Evolutionary conservation across 1,140 invertebrate species (phyloP).

Genomic region (Drosophila sp.): DNA sequence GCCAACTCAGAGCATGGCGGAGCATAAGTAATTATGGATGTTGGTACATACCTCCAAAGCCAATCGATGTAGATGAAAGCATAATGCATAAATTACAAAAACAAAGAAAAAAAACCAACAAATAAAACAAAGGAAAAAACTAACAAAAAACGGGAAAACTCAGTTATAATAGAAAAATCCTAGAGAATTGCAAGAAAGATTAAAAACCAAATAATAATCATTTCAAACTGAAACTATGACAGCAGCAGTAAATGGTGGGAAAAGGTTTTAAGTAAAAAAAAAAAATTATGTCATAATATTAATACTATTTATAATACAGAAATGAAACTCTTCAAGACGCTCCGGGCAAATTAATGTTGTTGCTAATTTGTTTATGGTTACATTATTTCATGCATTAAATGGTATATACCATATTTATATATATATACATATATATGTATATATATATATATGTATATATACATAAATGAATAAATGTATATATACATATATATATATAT

Average conservation of each 20-base stretch:
- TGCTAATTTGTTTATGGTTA: conserved; percentile 83
- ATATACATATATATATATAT: conserved; percentile 12
- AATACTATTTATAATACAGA: conserved; percentile 39
- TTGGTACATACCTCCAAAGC: conserved; percentile 52
- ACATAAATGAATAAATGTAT: background rate
- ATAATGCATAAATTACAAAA: conserved; percentile 22
- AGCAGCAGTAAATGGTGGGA: conserved; percentile 30
- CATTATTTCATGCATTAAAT: conserved; percentile 77
- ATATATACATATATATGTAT: conserved; percentile 45
- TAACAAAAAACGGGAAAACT: conserved; percentile 44
- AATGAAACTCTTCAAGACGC: conserved; percentile 61
- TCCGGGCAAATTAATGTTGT: conserved; percentile 77
- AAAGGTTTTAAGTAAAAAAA: conserved; percentile 53
- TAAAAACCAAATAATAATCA: conserved; percentile 53
- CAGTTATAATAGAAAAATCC: conserved; percentile 72
- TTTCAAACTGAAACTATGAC: conserved; percentile 30
- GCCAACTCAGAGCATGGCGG: conserved; percentile 52
- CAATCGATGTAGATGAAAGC: conserved; percentile 39
- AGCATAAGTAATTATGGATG: conserved; percentile 61
- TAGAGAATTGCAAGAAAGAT: conserved; percentile 53
- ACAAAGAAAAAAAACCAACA: conserved; percentile 30
- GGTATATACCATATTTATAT: conserved; percentile 38
- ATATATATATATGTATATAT: conserved; percentile 47
- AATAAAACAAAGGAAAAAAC: conserved; percentile 12
- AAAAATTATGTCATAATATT: conserved; percentile 70